Evolutionary conservation across 2,888 invertebrate genomes (phyloP).

Genomic region (Siphlonurus alternatus): DNA sequence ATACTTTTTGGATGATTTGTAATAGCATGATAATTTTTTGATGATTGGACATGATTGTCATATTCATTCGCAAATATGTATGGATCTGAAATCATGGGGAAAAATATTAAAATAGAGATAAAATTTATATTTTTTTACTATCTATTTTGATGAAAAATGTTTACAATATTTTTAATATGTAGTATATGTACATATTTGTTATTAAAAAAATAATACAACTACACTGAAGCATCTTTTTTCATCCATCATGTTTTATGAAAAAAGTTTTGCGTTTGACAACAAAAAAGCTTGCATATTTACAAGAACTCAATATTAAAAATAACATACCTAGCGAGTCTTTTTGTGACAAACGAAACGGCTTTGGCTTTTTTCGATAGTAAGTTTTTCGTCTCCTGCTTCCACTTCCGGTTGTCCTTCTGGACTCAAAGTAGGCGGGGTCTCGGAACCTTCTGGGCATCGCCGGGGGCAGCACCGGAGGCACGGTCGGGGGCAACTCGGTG

Average conservation of each 20-base stretch:
- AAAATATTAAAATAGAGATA: not conserved
- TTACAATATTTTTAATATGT: too few relatives aligned
- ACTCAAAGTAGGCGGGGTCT: too few relatives aligned
- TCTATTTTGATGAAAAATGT: not conserved
- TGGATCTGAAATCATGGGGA: not conserved
- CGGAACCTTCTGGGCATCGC: too few relatives aligned
- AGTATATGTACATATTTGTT: too few relatives aligned
- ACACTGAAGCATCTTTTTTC: too few relatives aligned
- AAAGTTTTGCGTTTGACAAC: too few relatives aligned
- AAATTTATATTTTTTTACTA: not conserved
- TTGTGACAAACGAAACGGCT: not conserved
- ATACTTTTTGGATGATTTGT: conserved; percentile 24
- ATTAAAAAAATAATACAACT: too few relatives aligned
- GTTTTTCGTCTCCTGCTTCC: not conserved
- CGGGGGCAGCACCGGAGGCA: not conserved
- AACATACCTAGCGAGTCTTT: not conserved
- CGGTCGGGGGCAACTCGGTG: not conserved
- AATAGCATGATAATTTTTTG: conserved; percentile 22
- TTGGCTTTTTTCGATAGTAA: not conserved
- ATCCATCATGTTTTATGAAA: too few relatives aligned
- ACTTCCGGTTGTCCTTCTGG: too few relatives aligned
- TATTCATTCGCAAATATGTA: not conserved
- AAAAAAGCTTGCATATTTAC: too few relatives aligned
- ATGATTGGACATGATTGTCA: not conserved
- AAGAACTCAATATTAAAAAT: too few relatives aligned